Evolutionary conservation across 92 coral and sea anemone species (phyloP).

Genomic region (Chrysogorgia sp.): DNA sequence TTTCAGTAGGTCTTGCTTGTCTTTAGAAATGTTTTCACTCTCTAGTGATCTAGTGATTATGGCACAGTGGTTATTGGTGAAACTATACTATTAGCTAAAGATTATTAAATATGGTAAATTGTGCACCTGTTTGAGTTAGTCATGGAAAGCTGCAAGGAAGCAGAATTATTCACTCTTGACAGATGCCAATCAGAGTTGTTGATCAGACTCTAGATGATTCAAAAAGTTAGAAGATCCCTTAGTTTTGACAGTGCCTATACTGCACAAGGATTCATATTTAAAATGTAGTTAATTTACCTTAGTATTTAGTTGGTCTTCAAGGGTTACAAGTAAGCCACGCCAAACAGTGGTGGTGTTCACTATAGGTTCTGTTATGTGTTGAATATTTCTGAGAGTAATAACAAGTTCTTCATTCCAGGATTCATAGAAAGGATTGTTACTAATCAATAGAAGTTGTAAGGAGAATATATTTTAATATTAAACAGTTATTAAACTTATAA

Average conservation of each 20-base stretch:
- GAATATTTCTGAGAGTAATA: background rate
- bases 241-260: too few relatives aligned
- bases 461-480: too few relatives aligned
- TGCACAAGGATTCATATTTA: too few relatives aligned
- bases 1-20: background rate
- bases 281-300: too few relatives aligned
- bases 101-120: background rate
- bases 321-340: slow-evolving; percentile 17
- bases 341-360: slow-evolving; percentile 7
- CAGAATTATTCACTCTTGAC: slow-evolving; percentile 1
- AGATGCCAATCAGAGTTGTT: slow-evolving; percentile 10
- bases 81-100: background rate
- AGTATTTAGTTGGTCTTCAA: slow-evolving; percentile 1
- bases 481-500: too few relatives aligned
- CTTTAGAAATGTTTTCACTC: background rate
- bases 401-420: background rate
- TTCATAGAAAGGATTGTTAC: background rate
- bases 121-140: slow-evolving; percentile 6
- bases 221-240: too few relatives aligned
- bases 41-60: background rate
- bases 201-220: background rate
- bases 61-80: background rate
- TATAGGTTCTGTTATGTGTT: background rate
- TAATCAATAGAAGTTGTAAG: too few relatives aligned
- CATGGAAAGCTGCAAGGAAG: background rate